Evolutionary conservation across 2,113 vertebrate genomes (phyloP), one percentile per base, ranked within the genome.

Genomic region (Ascaphus truei): DNA sequence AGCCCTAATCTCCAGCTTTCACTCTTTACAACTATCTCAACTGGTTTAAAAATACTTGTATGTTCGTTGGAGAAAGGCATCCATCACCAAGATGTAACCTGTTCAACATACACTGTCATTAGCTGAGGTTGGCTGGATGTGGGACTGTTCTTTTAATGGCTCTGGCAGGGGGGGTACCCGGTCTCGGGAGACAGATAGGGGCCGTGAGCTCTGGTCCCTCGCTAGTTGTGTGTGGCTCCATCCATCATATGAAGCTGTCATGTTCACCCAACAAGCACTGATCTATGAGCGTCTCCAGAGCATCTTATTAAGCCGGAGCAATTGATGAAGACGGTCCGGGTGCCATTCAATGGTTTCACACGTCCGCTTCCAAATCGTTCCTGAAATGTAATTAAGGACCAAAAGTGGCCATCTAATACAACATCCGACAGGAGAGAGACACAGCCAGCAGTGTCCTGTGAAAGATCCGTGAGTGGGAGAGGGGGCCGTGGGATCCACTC

Each of bases 221-320:
- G 57, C 33, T 36, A 16, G 43, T 43, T 26, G 31, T 39, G 9
- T 30, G 25, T 60, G 66, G 43, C 66, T 60, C 43, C 56, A 69
- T 69, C 66, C 48, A 69, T 69, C 66, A 69, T 69, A 69, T 39
- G 23, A 60, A 69, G 56, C 66, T 69, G 66, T 69, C 66, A 69
- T 69, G 66, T 69, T 69, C 66, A 51, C 43, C 55, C 56, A 69
- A 69, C 66, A 69, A 69, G 66, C 12, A 22, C 56, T 69, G 66
- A 69, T 69, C 66, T 69, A 69, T 69, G 59, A 69, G 57, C 41
- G 23, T 69, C 66, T 50, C 66, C 45, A 34, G 66, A 60, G 66
- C 66, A 59, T 60, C 66, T 69, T 69, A 69, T 69, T 69, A 69
- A 69, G 55, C 66, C 13, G 66, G 56, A 69, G 66, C 55, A 69